Evolutionary conservation across 2,113 vertebrate genomes (phyloP), one percentile per base, ranked within the genome.

Genomic region (Athene noctua): DNA sequence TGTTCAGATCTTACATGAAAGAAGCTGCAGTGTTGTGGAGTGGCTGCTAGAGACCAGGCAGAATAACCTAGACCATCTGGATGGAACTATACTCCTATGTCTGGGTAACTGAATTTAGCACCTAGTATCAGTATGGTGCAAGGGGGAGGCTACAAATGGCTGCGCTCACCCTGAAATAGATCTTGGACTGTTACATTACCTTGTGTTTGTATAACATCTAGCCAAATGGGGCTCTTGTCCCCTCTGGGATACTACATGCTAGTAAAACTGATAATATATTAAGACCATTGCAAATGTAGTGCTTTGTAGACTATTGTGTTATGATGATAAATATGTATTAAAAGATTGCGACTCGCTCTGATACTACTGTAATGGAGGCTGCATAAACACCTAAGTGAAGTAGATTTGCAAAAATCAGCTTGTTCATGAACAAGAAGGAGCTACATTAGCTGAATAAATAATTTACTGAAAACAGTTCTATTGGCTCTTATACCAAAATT

Each of bases 401-500:
- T 25, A 82, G 62, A 65, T 61, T 72, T 85, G 32, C 52, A 90
- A 91, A 90, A 75, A 67, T 67, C 20, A 32, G 5, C 16, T 92
- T 74, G 15, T 40, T 86, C 47, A 19, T 59, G n/a, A 38, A 82
- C 19, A 68, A 75, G 80, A 92, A 90, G 12, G 36, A 72, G 36
- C 16, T 65, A 42, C 27, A 32, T 86, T 86, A 66, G 30, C 44
- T 86, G 54, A 88, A 86, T 54, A 80, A 91, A 86, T 70, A 68
- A 73, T 88, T 77, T 82, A 72, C 74, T 83, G 67, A 62, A 93
- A 95, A 72, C 62, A 77, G 21, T 57, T 94, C 54, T 66, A n/a
- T 83, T 62, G 49, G 26, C 44, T 90, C 3, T 81, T 90, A 26
- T 26, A 62, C 6, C 30, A 86, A 34, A 86, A 93, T 20, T 79